phyloP scores from a whole-genome alignment of 2,888 invertebrate species.

The Psylliodes chrysocephalus region DNA sequence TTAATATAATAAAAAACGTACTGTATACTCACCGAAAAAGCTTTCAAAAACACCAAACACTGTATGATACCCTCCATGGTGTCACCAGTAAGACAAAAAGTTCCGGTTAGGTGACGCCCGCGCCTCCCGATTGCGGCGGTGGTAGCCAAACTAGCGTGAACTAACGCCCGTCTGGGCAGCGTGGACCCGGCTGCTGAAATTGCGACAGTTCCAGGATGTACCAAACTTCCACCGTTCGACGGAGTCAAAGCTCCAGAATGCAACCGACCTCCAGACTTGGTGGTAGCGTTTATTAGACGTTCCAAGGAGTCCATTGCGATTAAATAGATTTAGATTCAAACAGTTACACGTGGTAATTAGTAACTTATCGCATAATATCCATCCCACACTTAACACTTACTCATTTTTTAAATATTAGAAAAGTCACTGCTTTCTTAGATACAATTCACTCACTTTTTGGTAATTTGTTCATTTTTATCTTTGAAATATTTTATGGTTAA shows the following conservation, averaged over 20 bases:
- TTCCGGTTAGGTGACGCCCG: conserved; percentile 85
- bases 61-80: conserved; percentile 95
- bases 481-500: too few relatives aligned
- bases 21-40: conserved; percentile 83
- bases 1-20: too few relatives aligned
- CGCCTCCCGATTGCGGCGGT: conserved; percentile 79
- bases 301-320: conserved; percentile 81
- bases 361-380: background rate
- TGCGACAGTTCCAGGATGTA: conserved; percentile 18
- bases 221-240: conserved; percentile 6
- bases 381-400: background rate
- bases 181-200: conserved; percentile 28
- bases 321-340: conserved; percentile 1
- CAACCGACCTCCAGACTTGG: conserved; percentile 26
- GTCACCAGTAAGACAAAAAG: conserved; percentile 89
- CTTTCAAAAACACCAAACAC: conserved; percentile 91
- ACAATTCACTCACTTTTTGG: too few relatives aligned
- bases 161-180: conserved; percentile 74
- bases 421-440: too few relatives aligned
- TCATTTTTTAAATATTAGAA: too few relatives aligned
- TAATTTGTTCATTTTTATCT: too few relatives aligned
- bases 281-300: conserved; percentile 77
- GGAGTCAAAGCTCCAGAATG: conserved; percentile 17
- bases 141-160: conserved; percentile 79
- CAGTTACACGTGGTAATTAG: too few relatives aligned